phyloP scores from a whole-genome alignment of 2,797 vertebrate species.

The Prionace glauca region DNA sequence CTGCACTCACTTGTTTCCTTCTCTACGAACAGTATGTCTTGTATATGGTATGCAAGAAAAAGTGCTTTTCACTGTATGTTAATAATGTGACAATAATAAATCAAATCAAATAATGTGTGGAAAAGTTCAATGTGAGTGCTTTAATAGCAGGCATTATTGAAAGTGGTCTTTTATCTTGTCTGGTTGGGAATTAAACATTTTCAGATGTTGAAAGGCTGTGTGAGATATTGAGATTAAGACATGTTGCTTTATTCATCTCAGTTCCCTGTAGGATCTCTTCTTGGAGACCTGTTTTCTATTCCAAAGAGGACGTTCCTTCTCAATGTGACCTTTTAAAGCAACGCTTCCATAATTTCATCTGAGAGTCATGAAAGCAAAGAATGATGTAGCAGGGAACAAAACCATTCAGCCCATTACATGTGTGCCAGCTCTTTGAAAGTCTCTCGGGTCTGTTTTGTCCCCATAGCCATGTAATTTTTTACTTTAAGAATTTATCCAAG shows the following conservation, averaged over 20 bases:
- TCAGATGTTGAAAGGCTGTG: neutral
- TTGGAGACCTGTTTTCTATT: neutral
- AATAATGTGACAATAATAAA: no score
- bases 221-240: neutral
- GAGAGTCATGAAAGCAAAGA: neutral
- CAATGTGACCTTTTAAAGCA: neutral
- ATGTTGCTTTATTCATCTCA: neutral
- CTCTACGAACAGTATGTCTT: no score
- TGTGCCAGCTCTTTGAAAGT: neutral
- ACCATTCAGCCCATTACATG: neutral
- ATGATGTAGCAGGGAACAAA: neutral
- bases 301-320: neutral
- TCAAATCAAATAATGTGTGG: neutral
- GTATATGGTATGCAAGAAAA: no score
- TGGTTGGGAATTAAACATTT: neutral
- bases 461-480: no score
- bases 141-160: neutral
- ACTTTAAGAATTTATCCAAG: no score
- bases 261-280: neutral
- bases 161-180: neutral
- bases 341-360: neutral
- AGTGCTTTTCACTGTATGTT: no score
- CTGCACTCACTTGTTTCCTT: no score
- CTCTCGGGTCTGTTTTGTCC: no score
- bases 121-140: neutral